Percentiles rank a stretch among this genome's conserved stretches.
These are phyloP conservation scores for Acanthisitta chloris DNA, from an alignment of 2,113 vertebrate species.

Conservation along the genomic window DNA sequence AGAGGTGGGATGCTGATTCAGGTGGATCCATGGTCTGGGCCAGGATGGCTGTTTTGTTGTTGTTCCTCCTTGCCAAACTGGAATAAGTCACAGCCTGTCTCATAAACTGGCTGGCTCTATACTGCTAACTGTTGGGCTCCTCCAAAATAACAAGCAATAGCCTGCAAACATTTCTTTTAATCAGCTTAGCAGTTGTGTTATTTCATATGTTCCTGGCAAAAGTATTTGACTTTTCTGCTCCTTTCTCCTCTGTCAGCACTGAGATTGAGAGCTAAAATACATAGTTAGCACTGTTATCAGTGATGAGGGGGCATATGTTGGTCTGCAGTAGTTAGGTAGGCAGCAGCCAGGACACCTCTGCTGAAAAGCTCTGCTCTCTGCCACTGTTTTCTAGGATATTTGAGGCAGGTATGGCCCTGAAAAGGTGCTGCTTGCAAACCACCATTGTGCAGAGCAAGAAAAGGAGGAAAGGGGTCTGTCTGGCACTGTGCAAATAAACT, in stretches of 20 bases:
- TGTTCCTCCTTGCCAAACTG: not conserved
- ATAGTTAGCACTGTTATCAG: not conserved
- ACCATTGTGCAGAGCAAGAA: not conserved
- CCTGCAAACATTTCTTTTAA: not conserved
- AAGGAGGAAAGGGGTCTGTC: not conserved
- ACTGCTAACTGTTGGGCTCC: not conserved
- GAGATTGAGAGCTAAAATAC: not conserved
- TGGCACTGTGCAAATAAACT: not conserved
- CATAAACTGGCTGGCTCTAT: not conserved
- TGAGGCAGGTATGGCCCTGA: not conserved
- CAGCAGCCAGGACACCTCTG: not conserved
- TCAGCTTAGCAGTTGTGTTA: not conserved
- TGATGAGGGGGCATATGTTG: not conserved
- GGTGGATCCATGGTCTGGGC: not conserved
- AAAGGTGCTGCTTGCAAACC: not conserved
- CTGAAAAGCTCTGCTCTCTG: not conserved
- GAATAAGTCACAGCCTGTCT: not conserved
- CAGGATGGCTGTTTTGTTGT: not conserved
- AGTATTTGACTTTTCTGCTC: not conserved
- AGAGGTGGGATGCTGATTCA: not conserved
- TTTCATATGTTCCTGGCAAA: not conserved
- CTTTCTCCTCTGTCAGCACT: not conserved
- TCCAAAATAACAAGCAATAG: not conserved
- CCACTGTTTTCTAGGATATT: not conserved
- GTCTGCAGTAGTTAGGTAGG: not conserved